Percentiles rank a stretch among this genome's conserved stretches.
Conservation (phyloP, 2,797 vertebrate genomes). For the Sciaenops ocellatus region DNA sequence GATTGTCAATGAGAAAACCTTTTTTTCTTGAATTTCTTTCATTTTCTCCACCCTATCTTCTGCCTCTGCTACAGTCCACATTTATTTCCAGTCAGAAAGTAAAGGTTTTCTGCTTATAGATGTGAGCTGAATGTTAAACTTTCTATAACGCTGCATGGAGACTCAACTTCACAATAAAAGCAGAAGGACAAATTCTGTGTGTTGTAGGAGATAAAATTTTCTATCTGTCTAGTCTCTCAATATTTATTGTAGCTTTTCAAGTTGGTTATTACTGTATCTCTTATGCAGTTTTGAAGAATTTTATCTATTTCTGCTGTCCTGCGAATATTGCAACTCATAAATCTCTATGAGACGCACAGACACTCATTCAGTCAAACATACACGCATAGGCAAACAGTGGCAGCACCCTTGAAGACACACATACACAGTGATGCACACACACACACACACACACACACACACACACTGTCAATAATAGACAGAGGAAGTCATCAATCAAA, state of each 20-base stretch:
- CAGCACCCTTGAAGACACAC: background rate
- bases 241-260: conserved; percentile 53
- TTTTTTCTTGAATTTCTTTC: conserved; percentile 3
- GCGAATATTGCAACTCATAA: conserved; percentile 57
- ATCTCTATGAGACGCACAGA: conserved; percentile 43
- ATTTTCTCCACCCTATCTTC: background rate
- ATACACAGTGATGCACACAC: background rate
- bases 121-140: conserved; percentile 32
- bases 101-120: conserved; percentile 17
- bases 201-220: conserved; percentile 39
- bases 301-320: conserved; percentile 46
- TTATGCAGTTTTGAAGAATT: conserved; percentile 47
- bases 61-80: background rate
- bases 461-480: conserved; percentile 43
- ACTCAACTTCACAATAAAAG: conserved; percentile 27
- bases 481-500: conserved; percentile 49
- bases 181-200: conserved; percentile 37
- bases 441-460: background rate
- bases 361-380: background rate
- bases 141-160: conserved; percentile 3
- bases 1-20: background rate
- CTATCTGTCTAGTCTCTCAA: conserved; percentile 44
- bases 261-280: conserved; percentile 54
- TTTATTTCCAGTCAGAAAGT: conserved; percentile 20
- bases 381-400: background rate